These are phyloP conservation scores for Actenoides lindsayi DNA, from an alignment of 2,113 vertebrate species.

Conservation along the genomic window DNA sequence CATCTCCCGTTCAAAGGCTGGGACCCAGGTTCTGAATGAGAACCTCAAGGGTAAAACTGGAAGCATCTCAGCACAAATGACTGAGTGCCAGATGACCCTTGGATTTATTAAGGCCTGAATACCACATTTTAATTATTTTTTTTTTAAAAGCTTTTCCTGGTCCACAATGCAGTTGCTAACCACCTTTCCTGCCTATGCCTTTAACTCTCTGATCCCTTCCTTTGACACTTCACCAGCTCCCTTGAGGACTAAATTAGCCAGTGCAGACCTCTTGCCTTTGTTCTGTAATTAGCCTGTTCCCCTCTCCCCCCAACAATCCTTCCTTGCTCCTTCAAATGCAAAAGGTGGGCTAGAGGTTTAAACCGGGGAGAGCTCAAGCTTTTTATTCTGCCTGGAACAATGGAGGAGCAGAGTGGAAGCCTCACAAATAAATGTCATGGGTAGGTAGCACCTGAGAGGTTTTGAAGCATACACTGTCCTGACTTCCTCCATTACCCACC, in stretches of 20 bases:
- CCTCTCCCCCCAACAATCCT: neutral
- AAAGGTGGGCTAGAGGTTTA: neutral
- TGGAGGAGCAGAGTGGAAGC: neutral
- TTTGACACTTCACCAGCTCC: neutral
- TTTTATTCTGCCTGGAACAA: neutral
- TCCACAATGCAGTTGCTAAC: neutral
- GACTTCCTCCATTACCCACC: constrained; percentile 24
- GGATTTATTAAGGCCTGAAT: neutral
- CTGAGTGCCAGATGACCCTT: neutral
- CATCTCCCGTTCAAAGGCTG: neutral
- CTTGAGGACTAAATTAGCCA: neutral
- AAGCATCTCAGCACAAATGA: neutral
- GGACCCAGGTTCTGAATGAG: neutral
- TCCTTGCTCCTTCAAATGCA: neutral
- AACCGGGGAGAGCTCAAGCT: neutral
- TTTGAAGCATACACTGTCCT: neutral
- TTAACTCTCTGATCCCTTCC: neutral
- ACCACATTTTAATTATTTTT: neutral
- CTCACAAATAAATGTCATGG: neutral
- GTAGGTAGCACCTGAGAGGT: constrained; percentile 5
- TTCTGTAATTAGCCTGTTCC: neutral
- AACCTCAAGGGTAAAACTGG: neutral
- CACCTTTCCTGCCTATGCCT: neutral
- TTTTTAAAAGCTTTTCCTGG: neutral
- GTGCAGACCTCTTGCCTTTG: neutral